Percentiles rank a stretch among this genome's conserved stretches.
Conservation (phyloP, 2,888 invertebrate genomes). For the Campoplex capitator region DNA sequence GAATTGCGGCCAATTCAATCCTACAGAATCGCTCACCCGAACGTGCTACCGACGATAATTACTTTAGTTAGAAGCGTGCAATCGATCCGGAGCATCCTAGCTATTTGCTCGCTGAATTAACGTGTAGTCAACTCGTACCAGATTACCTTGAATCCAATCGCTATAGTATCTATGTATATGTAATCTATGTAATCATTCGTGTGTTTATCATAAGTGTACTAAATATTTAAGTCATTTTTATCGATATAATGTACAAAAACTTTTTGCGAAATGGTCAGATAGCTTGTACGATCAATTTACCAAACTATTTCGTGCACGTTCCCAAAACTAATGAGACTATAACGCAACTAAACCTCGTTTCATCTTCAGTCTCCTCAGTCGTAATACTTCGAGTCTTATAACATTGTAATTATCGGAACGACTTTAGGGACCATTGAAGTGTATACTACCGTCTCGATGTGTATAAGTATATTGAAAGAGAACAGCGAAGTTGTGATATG, state of each 20-base stretch:
- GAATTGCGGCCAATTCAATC: slow-evolving; percentile 55
- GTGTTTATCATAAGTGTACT: not conserved
- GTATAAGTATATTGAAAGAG: not conserved
- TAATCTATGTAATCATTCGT: not conserved
- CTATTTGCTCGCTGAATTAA: slow-evolving; percentile 7
- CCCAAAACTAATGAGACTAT: not conserved
- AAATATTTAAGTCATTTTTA: not conserved
- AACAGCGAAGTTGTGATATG: slow-evolving; percentile 16
- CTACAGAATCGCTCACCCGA: slow-evolving; percentile 68
- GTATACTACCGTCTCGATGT: not conserved
- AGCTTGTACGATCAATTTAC: not conserved
- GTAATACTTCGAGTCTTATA: slow-evolving; percentile 3
- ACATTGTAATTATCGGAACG: not conserved
- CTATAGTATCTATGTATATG: not conserved
- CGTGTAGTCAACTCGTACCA: not conserved
- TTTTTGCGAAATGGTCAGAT: not conserved
- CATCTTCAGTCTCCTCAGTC: not conserved
- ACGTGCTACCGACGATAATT: slow-evolving; percentile 66
- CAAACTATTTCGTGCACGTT: not conserved
- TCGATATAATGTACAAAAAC: not conserved
- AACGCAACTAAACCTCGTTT: not conserved
- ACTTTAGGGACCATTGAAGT: slow-evolving; percentile 3
- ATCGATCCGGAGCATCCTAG: not conserved
- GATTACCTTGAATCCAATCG: slow-evolving; percentile 20
- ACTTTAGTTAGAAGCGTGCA: slow-evolving; percentile 55